Evolutionary conservation across 2,113 vertebrate species (phyloP).

Genomic region (Zosterops hypoxanthus): DNA sequence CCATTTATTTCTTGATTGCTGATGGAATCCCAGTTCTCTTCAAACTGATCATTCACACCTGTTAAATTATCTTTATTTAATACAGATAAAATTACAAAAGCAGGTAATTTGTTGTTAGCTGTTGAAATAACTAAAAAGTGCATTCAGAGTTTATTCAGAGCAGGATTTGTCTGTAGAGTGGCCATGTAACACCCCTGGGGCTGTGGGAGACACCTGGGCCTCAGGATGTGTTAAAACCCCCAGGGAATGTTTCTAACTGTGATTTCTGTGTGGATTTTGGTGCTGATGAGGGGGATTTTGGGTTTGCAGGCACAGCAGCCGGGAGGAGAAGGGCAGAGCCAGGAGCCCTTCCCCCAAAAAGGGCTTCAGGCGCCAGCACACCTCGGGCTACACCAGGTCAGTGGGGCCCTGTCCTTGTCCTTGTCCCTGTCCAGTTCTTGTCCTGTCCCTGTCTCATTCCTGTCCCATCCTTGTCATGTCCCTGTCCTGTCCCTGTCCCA

Average conservation of each 20-base stretch:
- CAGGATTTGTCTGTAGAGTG: not conserved
- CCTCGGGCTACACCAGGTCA: constrained; percentile 78
- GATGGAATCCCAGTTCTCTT: not conserved
- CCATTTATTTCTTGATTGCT: not conserved
- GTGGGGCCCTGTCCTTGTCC: not conserved
- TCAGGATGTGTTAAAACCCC: accelerated
- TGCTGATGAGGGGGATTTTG: not conserved
- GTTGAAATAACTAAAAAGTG: not conserved
- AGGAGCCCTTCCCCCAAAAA: constrained; percentile 77
- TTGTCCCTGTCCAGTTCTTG: no score
- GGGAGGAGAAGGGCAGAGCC: constrained; percentile 59
- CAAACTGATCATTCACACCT: not conserved
- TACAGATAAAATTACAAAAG: not conserved
- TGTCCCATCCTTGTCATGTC: no score
- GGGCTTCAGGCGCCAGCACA: constrained; percentile 70
- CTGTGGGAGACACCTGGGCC: not conserved
- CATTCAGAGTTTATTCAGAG: not conserved
- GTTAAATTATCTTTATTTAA: not conserved
- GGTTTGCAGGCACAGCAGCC: constrained; percentile 57
- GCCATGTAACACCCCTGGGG: not conserved
- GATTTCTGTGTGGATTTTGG: not conserved
- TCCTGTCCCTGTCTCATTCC: no score
- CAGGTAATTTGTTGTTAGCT: not conserved
- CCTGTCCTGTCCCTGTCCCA: no score
- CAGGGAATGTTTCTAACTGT: accelerated